Conservation (phyloP, 2,888 invertebrate species). For the Euzophera pinguis region DNA sequence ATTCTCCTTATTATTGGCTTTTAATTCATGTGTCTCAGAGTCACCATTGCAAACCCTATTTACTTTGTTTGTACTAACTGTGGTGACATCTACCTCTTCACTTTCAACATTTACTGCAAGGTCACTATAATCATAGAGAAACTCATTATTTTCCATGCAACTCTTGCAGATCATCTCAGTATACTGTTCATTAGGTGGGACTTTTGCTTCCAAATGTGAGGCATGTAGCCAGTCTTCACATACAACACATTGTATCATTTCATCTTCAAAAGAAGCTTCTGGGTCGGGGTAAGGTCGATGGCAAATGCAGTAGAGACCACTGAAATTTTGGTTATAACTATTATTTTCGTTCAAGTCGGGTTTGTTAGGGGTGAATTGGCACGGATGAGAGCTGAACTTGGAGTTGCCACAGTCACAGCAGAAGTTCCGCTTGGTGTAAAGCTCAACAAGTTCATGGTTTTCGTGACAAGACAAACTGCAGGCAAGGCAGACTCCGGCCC, state of each 20-base stretch:
- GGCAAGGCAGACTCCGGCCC: slow-evolving; percentile 95
- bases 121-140: slow-evolving; percentile 85
- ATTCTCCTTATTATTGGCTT: slow-evolving; percentile 19
- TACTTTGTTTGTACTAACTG: slow-evolving; percentile 16
- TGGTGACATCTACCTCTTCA: slow-evolving; percentile 35
- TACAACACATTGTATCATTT: slow-evolving; percentile 97
- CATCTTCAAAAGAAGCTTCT: slow-evolving; percentile 88
- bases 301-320: slow-evolving; percentile 95
- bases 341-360: slow-evolving; percentile 84
- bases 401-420: slow-evolving; percentile 96
- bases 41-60: slow-evolving; percentile 26
- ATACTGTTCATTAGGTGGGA: slow-evolving; percentile 81
- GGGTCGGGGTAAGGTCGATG: slow-evolving; percentile 96
- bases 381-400: slow-evolving; percentile 84
- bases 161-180: slow-evolving; percentile 90
- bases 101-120: slow-evolving; percentile 56
- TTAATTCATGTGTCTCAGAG: slow-evolving; percentile 5
- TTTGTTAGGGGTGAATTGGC: slow-evolving; percentile 84
- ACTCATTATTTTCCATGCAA: slow-evolving; percentile 88
- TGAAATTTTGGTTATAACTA: slow-evolving; percentile 95
- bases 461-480: slow-evolving; percentile 97
- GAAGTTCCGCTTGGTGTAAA: slow-evolving; percentile 98
- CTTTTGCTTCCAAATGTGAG: slow-evolving; percentile 83
- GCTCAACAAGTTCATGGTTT: slow-evolving; percentile 95
- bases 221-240: slow-evolving; percentile 99